Conservation (phyloP, 2,888 invertebrate species). For the Lissocephala sabroskyi region DNA sequence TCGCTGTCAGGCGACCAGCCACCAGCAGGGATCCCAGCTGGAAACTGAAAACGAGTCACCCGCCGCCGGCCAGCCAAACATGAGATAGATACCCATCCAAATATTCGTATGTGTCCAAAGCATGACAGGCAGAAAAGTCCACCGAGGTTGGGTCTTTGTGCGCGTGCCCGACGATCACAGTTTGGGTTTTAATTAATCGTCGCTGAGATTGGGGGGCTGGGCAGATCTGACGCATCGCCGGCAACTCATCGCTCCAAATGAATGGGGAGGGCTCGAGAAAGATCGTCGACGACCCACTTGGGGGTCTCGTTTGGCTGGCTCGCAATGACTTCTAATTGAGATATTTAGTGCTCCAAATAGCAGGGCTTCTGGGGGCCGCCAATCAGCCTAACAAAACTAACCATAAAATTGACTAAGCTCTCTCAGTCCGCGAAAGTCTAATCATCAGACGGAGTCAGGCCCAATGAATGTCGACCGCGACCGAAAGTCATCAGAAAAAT, state of each 20-base stretch:
- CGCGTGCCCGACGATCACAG: constrained; percentile 16
- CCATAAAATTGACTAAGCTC: constrained; percentile 51
- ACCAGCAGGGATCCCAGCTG: too few species aligned
- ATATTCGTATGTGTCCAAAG: too few species aligned
- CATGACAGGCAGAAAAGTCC: too few species aligned
- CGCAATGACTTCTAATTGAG: constrained; percentile 49
- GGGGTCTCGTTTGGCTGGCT: too few species aligned
- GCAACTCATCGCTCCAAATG: constrained; percentile 27
- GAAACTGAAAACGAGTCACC: too few species aligned
- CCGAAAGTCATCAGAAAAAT: constrained; percentile 58
- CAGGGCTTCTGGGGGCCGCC: constrained; percentile 26
- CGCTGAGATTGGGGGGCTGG: constrained; percentile 43
- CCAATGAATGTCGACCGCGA: constrained; percentile 31
- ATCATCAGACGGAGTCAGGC: constrained; percentile 45
- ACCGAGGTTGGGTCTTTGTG: too few species aligned
- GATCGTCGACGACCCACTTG: too few species aligned
- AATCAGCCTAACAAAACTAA: constrained; percentile 54
- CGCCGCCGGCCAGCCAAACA: too few species aligned
- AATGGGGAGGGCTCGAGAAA: too few species aligned
- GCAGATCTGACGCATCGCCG: constrained; percentile 17
- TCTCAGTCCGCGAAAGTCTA: constrained; percentile 43
- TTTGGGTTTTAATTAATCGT: constrained; percentile 50
- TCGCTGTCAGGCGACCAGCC: constrained; percentile 4
- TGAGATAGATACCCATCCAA: background rate
- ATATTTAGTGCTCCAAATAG: constrained; percentile 58